These are phyloP conservation scores for Barypeithes pellucidus DNA, from an alignment of 2,888 invertebrate genomes.

Conservation along the genomic window DNA sequence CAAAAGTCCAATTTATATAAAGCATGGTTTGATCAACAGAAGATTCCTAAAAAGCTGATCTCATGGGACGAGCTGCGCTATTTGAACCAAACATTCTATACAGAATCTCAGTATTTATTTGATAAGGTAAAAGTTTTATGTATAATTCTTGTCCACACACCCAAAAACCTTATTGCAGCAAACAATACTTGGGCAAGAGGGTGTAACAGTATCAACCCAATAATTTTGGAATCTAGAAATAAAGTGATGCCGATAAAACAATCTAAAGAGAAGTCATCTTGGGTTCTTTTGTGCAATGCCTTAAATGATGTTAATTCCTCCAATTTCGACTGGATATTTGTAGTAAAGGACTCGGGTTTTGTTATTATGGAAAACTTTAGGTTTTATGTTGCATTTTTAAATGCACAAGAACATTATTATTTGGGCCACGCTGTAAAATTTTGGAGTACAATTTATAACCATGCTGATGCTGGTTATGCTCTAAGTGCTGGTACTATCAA, in stretches of 20 bases:
- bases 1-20: slow-evolving; percentile 54
- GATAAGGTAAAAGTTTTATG: slow-evolving; percentile 70
- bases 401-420: slow-evolving; percentile 71
- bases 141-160: slow-evolving; percentile 70
- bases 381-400: slow-evolving; percentile 70
- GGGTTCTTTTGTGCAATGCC: slow-evolving; percentile 64
- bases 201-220: slow-evolving; percentile 63
- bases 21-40: slow-evolving; percentile 59
- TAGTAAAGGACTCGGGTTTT: slow-evolving; percentile 74
- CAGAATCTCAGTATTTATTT: slow-evolving; percentile 64
- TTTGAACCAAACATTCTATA: slow-evolving; percentile 54
- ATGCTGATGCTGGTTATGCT: slow-evolving; percentile 74
- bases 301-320: slow-evolving; percentile 57
- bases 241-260: slow-evolving; percentile 60
- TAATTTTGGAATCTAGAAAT: slow-evolving; percentile 59
- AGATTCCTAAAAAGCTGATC: slow-evolving; percentile 52
- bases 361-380: slow-evolving; percentile 75
- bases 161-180: slow-evolving; percentile 67
- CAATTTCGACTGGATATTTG: slow-evolving; percentile 72
- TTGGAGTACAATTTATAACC: slow-evolving; percentile 74
- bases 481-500: slow-evolving; percentile 72
- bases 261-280: slow-evolving; percentile 63
- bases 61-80: slow-evolving; percentile 63
- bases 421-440: slow-evolving; percentile 73
- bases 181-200: slow-evolving; percentile 66